Conservation (phyloP, 2,888 invertebrate species). For the Scelioninae gen. 1 region DNA sequence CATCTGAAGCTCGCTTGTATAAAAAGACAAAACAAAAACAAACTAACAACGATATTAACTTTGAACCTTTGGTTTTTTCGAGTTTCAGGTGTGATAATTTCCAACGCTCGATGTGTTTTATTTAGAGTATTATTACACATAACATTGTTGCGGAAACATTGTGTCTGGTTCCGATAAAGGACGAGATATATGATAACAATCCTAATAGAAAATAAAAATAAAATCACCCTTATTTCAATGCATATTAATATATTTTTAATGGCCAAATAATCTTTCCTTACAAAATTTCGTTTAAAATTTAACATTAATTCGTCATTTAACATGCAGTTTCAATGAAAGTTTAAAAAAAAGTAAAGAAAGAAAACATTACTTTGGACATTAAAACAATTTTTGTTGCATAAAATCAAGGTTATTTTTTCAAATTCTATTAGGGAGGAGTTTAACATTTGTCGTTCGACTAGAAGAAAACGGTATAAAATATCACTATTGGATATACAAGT, state of each 20-base stretch:
- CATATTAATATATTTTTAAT: no score
- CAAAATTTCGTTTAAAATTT: no score
- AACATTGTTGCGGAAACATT: conserved; percentile 25
- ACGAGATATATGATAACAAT: conserved; percentile 6
- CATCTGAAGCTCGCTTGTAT: conserved; percentile 9
- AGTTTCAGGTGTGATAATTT: conserved; percentile 10
- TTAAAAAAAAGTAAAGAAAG: no score
- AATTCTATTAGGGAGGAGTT: conserved; percentile 21
- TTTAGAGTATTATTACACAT: conserved; percentile 28
- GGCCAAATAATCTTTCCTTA: no score
- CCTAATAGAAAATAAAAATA: no score
- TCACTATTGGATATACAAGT: conserved; percentile 38
- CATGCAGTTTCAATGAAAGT: no score
- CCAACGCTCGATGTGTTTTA: conserved; percentile 16
- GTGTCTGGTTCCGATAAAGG: conserved; percentile 12
- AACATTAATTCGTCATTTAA: no score
- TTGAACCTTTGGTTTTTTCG: not conserved
- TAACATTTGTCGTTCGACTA: conserved; percentile 45
- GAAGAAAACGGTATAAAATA: conserved; percentile 56
- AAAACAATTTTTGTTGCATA: no score
- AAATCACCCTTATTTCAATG: no score
- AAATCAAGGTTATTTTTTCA: not conserved
- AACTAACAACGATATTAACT: not conserved
- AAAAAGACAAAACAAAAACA: not conserved
- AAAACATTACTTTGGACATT: no score